phyloP scores from a whole-genome alignment of 2,888 invertebrate species.

The Vannuccia rotundouncinata region DNA sequence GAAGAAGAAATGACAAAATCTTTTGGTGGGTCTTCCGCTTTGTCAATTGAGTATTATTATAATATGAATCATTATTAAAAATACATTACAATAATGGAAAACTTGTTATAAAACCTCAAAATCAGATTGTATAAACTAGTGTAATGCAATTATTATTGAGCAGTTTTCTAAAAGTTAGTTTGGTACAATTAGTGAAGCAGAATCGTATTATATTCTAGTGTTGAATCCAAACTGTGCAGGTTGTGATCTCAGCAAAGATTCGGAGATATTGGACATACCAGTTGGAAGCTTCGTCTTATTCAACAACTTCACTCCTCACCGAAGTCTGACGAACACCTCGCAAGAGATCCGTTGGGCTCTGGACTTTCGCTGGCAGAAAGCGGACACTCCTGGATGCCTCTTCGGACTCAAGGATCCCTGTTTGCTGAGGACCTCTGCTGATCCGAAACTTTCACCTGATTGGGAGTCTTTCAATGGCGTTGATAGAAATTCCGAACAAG shows the following conservation, averaged over 20 bases:
- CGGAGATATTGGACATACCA: slow-evolving; percentile 47
- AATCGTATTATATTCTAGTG: too few species aligned
- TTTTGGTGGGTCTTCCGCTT: slow-evolving; percentile 47
- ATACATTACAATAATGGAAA: too few species aligned
- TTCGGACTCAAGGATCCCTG: slow-evolving; percentile 50
- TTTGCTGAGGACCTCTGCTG: slow-evolving; percentile 44
- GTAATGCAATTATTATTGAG: too few species aligned
- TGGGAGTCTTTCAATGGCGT: slow-evolving; percentile 49
- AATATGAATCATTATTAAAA: too few species aligned
- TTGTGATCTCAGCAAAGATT: slow-evolving; percentile 44
- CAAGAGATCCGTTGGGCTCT: slow-evolving; percentile 51
- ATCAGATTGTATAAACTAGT: too few species aligned
- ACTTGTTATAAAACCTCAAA: too few species aligned
- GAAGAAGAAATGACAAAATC: slow-evolving; percentile 49
- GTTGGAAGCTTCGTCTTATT: slow-evolving; percentile 52
- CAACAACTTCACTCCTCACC: slow-evolving; percentile 51
- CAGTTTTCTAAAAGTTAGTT: too few species aligned
- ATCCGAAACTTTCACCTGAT: slow-evolving; percentile 46
- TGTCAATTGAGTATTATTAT: too few species aligned
- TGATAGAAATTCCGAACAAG: slow-evolving; percentile 45
- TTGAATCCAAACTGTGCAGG: too few species aligned
- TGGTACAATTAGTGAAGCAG: too few species aligned
- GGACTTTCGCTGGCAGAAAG: slow-evolving; percentile 51
- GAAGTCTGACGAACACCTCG: slow-evolving; percentile 49
- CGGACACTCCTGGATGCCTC: slow-evolving; percentile 47